Evolutionary conservation across 1,140 invertebrate species (phyloP), one percentile per base, ranked within the genome.

Genomic region (Drosophila subobscura): DNA sequence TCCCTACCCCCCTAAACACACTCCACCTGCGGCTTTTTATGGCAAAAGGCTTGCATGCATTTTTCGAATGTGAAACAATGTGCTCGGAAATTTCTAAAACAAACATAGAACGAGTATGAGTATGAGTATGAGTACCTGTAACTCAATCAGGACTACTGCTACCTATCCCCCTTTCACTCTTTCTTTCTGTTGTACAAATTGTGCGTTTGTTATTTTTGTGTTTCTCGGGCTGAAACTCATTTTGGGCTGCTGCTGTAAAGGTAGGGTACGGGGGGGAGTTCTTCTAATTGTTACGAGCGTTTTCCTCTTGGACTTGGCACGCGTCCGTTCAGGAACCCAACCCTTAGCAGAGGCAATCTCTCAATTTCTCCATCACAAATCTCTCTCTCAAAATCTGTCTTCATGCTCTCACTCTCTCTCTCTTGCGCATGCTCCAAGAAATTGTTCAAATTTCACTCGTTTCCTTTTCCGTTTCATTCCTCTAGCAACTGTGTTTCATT

Each of bases 301-400:
- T 77, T 84, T 84, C 77, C 80, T 85, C 77, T 86, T 77, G 80
- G 81, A 79, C 76, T 60, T 75, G 71, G 57, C 77, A 57, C 65
- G 52, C 68, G 55, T 61, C 46, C 55, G 33, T 14, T 29, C 63
- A 49, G 44, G 25, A 68, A 73, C 80, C 53, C 80, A 85, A 67
- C 77, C 78, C 83, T 54, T 68, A 41, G 50, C 29, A 16, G 29
- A 5, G 33, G 22, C 54, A 46, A 4, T 22, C 54, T 12, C 56
- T 67, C 42, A 63, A 46, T 42, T 27, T 16, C 41, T 23, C 4
- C 2, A 1, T 42, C 33, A 29, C 10, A 5, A n/a, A 7, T 8
- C 33, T 50, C 22, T 46, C 42, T 3, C 50, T 59, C 14, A 20
- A 22, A 20, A 14, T 50, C 10, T 40, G 3, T 46, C 4, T 16